Evolutionary conservation across 2,888 invertebrate species (phyloP), one percentile per base, ranked within the genome.

Genomic region (Pyralis farinalis): DNA sequence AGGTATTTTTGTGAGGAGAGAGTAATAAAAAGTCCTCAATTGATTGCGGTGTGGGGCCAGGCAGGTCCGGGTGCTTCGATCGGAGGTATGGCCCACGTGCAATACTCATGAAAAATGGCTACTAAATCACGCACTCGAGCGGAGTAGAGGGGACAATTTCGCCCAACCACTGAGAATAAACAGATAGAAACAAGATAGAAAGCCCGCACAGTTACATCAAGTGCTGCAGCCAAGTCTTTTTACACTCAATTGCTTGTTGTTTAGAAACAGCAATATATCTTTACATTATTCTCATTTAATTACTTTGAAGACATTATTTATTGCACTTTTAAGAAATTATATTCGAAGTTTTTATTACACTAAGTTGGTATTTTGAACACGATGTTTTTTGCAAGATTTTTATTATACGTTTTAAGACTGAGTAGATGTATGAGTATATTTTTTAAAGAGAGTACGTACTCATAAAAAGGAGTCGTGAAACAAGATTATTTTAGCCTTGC

Each of bases 41-140:
- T 76, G 76, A 78, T 76, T 73, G 68, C 70, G 63, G 69, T 54
- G 47, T 50, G 55, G 56, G 51, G 45, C 49, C 50, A 49, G 48
- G 51, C 52, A 57, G 54, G 55, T 52, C 58, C 49, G 53, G 52
- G 53, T 42, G 45, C 50, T 46, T 25, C 8, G 44, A 54, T 45
- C 52, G 47, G 16, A 16, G 16, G 47, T 51, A 50, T 52, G 55
- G 62, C 52, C 59, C 65, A 66, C 64, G 65, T 75, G 71, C 69
- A 66, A 63, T 70, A 69, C 63, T 61, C 61, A 74, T 74, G 77
- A 79, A 68, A 78, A 73, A 79, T 71, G 59, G 63, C 55, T 65
- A 53, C 62, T 80, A 79, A 79, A 79, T 81, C 77, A 76, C 66
- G 54, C 53, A 53, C 51, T 55, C 55, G 64, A 58, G 55, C 58